Evolutionary conservation across 2,888 invertebrate species (phyloP).

Genomic region (Miltochrista miniata): DNA sequence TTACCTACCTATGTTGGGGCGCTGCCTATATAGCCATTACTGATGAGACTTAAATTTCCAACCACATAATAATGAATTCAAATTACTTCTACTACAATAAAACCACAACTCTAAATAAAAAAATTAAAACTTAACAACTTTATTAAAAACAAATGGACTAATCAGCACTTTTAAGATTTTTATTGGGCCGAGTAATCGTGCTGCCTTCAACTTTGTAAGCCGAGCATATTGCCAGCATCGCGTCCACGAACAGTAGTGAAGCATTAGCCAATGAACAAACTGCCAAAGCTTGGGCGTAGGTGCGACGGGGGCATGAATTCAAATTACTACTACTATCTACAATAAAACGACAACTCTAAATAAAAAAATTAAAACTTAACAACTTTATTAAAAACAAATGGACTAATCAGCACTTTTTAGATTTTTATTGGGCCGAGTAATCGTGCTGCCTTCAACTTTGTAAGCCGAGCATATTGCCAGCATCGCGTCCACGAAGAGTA

Average conservation of each 20-base stretch:
- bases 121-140: conserved; percentile 22
- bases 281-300: conserved; percentile 55
- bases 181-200: conserved; percentile 35
- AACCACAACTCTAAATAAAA: neutral
- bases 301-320: conserved; percentile 42
- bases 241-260: conserved; percentile 58
- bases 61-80: no score
- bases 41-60: no score
- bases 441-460: conserved; percentile 52
- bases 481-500: conserved; percentile 62
- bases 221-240: conserved; percentile 62
- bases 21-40: no score
- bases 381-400: conserved; percentile 31
- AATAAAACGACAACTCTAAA: conserved; percentile 2
- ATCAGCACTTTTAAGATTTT: conserved; percentile 36
- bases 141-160: conserved; percentile 30
- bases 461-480: conserved; percentile 64
- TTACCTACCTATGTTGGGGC: no score
- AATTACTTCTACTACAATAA: no score
- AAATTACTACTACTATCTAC: neutral
- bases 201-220: conserved; percentile 58
- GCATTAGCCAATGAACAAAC: conserved; percentile 62
- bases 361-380: conserved; percentile 15
- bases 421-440: conserved; percentile 28
- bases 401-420: conserved; percentile 37